phyloP scores from a whole-genome alignment of 30 jellyfish, hydroid and myxozoan genomes.

The Clytia hemisphaerica region DNA sequence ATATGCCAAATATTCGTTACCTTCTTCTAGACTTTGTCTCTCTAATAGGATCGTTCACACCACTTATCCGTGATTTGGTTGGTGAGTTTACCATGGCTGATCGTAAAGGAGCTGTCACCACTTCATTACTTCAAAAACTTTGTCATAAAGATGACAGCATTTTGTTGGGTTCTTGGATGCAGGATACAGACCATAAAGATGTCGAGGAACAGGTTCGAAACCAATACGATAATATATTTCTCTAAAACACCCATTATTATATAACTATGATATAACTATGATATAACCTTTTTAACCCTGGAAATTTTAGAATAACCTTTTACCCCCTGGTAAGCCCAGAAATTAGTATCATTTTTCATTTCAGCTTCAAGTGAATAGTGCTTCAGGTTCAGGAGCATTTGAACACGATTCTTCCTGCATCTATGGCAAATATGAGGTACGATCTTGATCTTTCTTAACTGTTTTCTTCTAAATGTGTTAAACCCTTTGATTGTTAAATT shows the following conservation, averaged over 20 bases:
- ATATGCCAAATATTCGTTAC: too few species aligned
- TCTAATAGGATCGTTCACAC: constrained; percentile 59
- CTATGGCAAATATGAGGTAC: too few species aligned
- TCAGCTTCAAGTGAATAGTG: constrained; percentile 94
- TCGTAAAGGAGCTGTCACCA: constrained; percentile 86
- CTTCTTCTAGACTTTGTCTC: not conserved
- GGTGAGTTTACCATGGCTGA: constrained; percentile 95
- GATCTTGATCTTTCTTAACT: too few species aligned
- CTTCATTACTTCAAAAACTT: constrained; percentile 79
- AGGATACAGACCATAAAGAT: constrained; percentile 87
- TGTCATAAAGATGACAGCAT: constrained; percentile 97
- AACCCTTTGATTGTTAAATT: too few species aligned
- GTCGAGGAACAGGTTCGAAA: constrained; percentile 89
- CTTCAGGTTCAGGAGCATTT: constrained; percentile 97
- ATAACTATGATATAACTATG: not conserved
- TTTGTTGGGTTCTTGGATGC: constrained; percentile 96
- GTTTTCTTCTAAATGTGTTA: too few species aligned
- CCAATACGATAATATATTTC: not conserved
- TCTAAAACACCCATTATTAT: not conserved
- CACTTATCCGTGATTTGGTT: constrained; percentile 68
- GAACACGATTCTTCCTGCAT: constrained; percentile 89
- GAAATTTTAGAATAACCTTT: too few species aligned
- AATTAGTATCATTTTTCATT: not conserved
- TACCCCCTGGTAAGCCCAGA: not conserved
- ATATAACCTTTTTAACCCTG: not conserved